Percentiles rank a stretch among this genome's conserved stretches.
Evolutionary conservation across 2,888 invertebrate species (phyloP).

Genomic region (Ennomos erosarius): DNA sequence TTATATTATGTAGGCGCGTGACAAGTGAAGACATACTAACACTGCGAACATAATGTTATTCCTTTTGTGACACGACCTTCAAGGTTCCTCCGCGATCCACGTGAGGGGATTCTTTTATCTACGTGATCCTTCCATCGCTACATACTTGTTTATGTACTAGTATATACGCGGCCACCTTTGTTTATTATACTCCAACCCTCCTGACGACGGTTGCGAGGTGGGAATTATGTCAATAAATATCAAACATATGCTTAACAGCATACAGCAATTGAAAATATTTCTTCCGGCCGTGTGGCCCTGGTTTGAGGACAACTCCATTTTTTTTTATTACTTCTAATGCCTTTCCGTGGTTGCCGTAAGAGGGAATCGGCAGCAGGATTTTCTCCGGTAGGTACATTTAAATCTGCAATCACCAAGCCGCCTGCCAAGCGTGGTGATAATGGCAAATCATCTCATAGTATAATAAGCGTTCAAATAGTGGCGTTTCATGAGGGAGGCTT

Average conservation of each 20-base stretch:
- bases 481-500: too few species aligned
- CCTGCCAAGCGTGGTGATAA: too few species aligned
- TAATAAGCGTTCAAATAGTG: too few species aligned
- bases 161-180: conserved; percentile 1
- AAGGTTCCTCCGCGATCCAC: conserved; percentile 27
- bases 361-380: too few species aligned
- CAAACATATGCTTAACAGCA: conserved; percentile 12
- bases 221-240: conserved; percentile 23
- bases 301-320: too few species aligned
- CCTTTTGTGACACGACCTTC: conserved; percentile 35
- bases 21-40: conserved; percentile 28
- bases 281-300: too few species aligned
- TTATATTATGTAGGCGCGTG: conserved; percentile 26
- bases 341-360: too few species aligned
- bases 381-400: too few species aligned
- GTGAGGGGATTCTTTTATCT: conserved; percentile 25
- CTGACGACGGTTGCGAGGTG: conserved; percentile 15
- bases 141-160: conserved; percentile 1
- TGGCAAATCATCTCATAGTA: too few species aligned
- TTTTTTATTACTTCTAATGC: too few species aligned
- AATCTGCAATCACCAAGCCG: too few species aligned
- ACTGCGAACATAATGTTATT: conserved; percentile 31
- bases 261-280: conserved; percentile 6
- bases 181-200: conserved; percentile 2
- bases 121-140: conserved; percentile 13